Percentiles rank a stretch among this genome's conserved stretches.
phyloP scores from a whole-genome alignment of 2,797 vertebrate genomes.

The Phataginus tricuspis region DNA sequence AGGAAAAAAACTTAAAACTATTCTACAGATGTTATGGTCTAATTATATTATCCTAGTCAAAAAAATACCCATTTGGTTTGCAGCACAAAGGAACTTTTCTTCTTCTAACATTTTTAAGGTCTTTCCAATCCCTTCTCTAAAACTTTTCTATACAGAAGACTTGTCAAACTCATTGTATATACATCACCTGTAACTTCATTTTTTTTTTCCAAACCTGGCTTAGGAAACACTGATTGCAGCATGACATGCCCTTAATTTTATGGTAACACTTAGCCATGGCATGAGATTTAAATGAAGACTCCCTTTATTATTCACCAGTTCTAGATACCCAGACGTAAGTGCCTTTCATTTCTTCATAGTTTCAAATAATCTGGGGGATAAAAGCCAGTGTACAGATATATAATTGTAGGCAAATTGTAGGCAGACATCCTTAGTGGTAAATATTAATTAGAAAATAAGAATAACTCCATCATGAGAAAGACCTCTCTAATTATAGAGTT shows the following conservation, averaged over 20 bases:
- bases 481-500: neutral
- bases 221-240: neutral
- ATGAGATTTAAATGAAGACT: neutral
- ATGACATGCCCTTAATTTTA: neutral
- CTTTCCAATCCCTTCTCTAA: neutral
- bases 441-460: neutral
- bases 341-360: neutral
- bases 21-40: neutral
- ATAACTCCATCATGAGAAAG: neutral
- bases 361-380: neutral
- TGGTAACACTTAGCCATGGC: neutral
- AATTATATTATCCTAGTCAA: neutral
- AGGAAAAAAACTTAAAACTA: neutral
- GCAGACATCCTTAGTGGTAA: neutral
- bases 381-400: neutral
- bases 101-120: neutral
- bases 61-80: neutral
- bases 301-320: neutral
- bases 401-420: neutral
- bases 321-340: neutral
- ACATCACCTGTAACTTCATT: neutral
- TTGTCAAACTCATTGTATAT: neutral
- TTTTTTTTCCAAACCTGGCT: neutral
- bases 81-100: neutral
- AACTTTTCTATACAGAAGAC: neutral